Evolutionary conservation across 2,113 vertebrate genomes (phyloP), one percentile per base, ranked within the genome.

Genomic region (Odontesthes bonariensis): DNA sequence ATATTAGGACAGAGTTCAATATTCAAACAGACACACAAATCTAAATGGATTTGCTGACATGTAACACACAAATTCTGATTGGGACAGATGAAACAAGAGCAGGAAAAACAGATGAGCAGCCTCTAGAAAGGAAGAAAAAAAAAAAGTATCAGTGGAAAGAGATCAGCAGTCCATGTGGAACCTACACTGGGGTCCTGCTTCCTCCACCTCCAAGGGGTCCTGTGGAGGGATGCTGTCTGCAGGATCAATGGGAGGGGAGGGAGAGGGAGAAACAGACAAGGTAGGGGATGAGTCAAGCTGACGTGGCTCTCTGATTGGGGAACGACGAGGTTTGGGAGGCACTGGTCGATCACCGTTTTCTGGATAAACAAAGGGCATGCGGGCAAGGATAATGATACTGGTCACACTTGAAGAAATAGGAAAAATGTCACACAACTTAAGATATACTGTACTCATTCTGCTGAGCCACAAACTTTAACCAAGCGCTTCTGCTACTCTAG

Each of bases 171-270:
- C 82, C 53, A 86, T 81, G 44, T 70, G 75, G 69, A 79, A 89
- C 89, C 84, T 89, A 89, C 86, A 89, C 80, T 76, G 82, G 62
- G 77, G 74, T 81, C 72, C 63, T 12, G 64, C 52, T 85, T 84
- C 76, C 60, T 85, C 81, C 31, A 69, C 33, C 65, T 77, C 69
- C 52, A 6, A 38, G 35, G 35, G 10, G 10, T 77, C 72, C 52
- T 78, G 79, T 69, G 20, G 55, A 52, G 46, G 55, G 61, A 32
- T 49, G 56, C 16, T 72, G 63, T 83, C 73, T 80, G 71, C 67
- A 68, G 59, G 59, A 54, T 78, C 82, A 75, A 20, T 33, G 76
- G 58, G 53, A 82, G 52, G 75, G 68, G 69, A 75, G 22, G 65
- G 42, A 11, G 5, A 49, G 56, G 51, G n/a, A 51, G 77, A 35